Evolutionary conservation across 1,140 invertebrate genomes (phyloP), one percentile per base, ranked within the genome.

Genomic region (Branchinecta lindahli): DNA sequence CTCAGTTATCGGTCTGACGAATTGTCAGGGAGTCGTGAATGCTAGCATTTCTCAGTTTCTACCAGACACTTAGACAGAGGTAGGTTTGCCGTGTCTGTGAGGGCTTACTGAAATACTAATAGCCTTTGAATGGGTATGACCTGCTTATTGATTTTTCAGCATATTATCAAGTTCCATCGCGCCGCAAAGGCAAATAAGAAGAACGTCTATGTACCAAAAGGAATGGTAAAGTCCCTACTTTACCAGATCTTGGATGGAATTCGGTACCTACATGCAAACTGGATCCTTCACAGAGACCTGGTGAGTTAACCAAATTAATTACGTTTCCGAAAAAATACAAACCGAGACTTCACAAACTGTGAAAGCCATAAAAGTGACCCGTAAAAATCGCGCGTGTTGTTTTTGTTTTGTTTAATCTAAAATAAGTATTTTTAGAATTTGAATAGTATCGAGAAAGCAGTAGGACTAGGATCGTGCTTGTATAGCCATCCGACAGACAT

Each of bases 171-270:
- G 81, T 99, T 94, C 80, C 96, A 99, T 79, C 84, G 97, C 78
- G 93, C 94, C 70, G 95, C 96, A 0, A 99, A 99, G 82, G 94
- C 94, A 15, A 97, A 93, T 76, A 98, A 99, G 77, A 98, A 98
- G 77, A 88, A 90, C 70, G 88, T 97, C 9, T 92, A 94, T 82
- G 94, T 97, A 15, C 93, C 96, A 10, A 95, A 94, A 78, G 91
- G 89, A 69, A 97, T 97, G 93, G 94, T 99, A 0, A 99, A 99
- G 82, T 97, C 93, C 70, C 82, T 99, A 44, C 81, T 99, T 0
- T 98, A 96, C 83, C 97, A 99, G 83, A 99, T 99, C 77, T 82
- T 99, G 69, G 94, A 98, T 84, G 97, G 97, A 66, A 99, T 99
- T 77, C 93, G 98, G 82, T 99, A 99, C 84, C 83, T 99, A 75